phyloP scores from a whole-genome alignment of 1,140 invertebrate genomes.

The Grapholita molesta region DNA sequence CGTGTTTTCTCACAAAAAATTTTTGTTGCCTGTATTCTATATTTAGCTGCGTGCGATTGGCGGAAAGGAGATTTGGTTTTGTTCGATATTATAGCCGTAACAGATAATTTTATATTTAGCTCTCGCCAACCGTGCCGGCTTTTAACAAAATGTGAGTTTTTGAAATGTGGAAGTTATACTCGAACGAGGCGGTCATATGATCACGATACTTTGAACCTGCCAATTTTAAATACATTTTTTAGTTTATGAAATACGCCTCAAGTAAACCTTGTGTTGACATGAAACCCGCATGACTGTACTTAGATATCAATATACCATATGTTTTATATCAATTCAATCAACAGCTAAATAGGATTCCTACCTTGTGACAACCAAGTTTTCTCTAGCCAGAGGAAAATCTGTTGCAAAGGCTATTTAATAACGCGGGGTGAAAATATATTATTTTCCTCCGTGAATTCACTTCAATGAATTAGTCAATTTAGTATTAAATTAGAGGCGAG shows the following conservation, averaged over 20 bases:
- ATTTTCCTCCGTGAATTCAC: neutral
- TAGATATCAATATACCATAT: neutral
- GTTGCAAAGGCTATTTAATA: neutral
- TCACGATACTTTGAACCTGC: neutral
- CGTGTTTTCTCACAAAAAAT: neutral
- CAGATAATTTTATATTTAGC: neutral
- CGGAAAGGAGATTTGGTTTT: neutral
- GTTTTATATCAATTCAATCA: neutral
- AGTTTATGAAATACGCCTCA: neutral
- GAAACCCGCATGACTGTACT: neutral
- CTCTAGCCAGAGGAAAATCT: neutral
- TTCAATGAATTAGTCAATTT: constrained; percentile 18
- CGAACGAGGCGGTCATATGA: neutral
- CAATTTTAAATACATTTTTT: neutral
- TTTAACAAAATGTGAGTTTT: neutral
- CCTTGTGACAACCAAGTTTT: neutral
- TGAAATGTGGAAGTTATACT: constrained; percentile 1
- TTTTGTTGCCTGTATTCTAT: neutral
- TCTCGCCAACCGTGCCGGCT: neutral
- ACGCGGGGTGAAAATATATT: constrained; percentile 2
- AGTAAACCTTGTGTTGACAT: neutral
- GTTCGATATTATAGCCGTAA: neutral
- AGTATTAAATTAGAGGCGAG: constrained; percentile 28
- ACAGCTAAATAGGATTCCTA: neutral
- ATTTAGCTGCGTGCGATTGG: neutral